Percentiles rank a stretch among this genome's conserved stretches.
These are phyloP conservation scores for Palythoa heliodiscus DNA, from an alignment of 92 coral and sea anemone genomes.

Conservation along the genomic window DNA sequence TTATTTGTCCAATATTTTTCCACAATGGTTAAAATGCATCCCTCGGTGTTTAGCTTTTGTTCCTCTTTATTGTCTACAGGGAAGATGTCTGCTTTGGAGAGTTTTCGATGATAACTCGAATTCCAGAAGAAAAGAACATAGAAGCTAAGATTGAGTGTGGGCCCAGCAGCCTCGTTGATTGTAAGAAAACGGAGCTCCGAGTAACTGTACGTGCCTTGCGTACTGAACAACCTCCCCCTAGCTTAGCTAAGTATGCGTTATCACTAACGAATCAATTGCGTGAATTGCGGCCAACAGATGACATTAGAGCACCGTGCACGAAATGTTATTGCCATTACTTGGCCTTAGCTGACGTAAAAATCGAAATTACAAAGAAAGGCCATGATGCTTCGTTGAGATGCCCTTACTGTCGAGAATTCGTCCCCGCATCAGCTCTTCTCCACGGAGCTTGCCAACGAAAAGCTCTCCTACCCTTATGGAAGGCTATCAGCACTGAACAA, in stretches of 20 bases:
- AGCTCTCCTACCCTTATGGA: too few species aligned
- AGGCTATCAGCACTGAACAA: too few species aligned
- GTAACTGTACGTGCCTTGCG: constrained; percentile 21
- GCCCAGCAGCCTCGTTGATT: background rate
- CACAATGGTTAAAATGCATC: background rate
- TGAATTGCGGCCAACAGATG: constrained; percentile 15
- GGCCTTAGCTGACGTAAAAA: background rate
- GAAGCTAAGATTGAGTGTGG: constrained; percentile 39
- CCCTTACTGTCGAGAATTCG: too few species aligned
- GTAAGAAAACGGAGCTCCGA: constrained; percentile 25
- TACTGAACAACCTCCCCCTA: background rate
- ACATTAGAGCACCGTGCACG: constrained; percentile 24
- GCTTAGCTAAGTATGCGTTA: background rate
- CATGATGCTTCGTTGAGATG: too few species aligned
- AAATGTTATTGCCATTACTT: constrained; percentile 14
- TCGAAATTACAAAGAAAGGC: background rate
- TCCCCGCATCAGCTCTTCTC: too few species aligned
- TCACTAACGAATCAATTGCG: background rate
- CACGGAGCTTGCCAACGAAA: too few species aligned
- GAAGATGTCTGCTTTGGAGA: constrained; percentile 26
- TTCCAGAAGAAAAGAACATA: constrained; percentile 25
- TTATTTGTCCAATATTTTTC: too few species aligned
- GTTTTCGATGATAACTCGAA: constrained; percentile 33
- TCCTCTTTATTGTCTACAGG: background rate
- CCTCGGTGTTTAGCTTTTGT: background rate